A percentile compares a stretch with the other conserved stretches of the same genome.
phyloP scores from a whole-genome alignment of 2,888 invertebrate species.

The Stegana nigrithorax region DNA sequence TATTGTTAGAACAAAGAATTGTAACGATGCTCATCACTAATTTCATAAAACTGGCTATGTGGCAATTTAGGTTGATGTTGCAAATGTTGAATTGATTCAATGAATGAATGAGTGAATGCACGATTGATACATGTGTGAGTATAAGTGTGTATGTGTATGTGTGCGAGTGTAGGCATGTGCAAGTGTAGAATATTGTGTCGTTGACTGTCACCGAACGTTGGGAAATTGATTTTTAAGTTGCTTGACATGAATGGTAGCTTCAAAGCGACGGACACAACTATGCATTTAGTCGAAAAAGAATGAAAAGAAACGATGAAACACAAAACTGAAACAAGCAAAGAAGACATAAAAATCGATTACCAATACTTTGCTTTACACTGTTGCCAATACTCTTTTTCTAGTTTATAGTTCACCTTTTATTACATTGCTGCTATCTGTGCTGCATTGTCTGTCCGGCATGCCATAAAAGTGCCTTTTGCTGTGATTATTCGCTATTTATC shows the following conservation, averaged over 20 bases:
- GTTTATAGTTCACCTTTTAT: neutral
- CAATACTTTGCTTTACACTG: neutral
- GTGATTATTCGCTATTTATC: neutral
- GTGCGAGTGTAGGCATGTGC: neutral
- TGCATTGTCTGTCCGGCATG: neutral
- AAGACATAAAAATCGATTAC: too few species aligned
- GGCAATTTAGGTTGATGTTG: too few species aligned
- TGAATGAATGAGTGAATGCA: neutral
- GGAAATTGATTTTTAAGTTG: neutral
- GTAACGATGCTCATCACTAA: too few species aligned
- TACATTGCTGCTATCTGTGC: neutral
- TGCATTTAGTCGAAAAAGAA: neutral
- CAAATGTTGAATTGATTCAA: neutral
- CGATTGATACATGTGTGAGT: neutral
- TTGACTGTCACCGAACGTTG: slow-evolving; percentile 3
- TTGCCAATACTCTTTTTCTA: neutral
- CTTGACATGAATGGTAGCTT: too few species aligned
- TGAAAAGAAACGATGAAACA: too few species aligned
- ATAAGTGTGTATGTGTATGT: neutral
- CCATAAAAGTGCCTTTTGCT: slow-evolving; percentile 1
- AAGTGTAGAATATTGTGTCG: neutral
- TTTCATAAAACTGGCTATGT: too few species aligned
- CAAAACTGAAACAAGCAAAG: too few species aligned
- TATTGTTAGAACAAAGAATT: too few species aligned
- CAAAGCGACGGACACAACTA: neutral